These are phyloP conservation scores for Aplodontia rufa DNA, from an alignment of 2,113 vertebrate species.

Conservation along the genomic window DNA sequence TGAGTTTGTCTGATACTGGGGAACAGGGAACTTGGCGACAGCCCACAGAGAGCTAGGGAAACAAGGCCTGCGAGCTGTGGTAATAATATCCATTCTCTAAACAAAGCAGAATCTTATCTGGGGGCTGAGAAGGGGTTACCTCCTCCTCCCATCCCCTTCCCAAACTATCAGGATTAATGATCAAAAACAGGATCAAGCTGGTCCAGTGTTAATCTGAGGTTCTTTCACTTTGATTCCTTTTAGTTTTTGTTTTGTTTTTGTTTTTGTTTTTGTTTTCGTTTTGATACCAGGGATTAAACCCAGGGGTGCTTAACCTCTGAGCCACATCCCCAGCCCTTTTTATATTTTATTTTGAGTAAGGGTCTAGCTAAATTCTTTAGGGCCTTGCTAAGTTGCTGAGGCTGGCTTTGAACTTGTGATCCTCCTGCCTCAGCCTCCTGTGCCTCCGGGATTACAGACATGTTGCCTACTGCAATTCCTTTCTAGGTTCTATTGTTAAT, in stretches of 20 bases:
- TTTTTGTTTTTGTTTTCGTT: too few species aligned
- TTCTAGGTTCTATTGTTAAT: neutral
- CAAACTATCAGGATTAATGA: neutral
- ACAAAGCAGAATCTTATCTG: neutral
- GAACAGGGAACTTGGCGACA: neutral
- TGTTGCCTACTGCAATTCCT: too few species aligned
- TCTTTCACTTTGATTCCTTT: neutral
- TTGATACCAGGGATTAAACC: too few species aligned
- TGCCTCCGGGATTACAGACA: too few species aligned
- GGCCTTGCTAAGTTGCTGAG: too few species aligned
- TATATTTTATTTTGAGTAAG: too few species aligned
- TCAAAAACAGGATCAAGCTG: neutral
- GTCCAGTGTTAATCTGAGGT: neutral
- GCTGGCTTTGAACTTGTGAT: too few species aligned
- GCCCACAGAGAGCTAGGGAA: neutral
- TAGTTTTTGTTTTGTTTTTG: too few species aligned
- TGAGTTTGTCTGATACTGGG: neutral
- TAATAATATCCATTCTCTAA: neutral
- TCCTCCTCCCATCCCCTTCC: neutral
- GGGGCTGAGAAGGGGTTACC: rapidly evolving
- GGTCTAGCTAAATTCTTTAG: too few species aligned
- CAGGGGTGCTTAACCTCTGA: too few species aligned
- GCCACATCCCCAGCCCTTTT: too few species aligned
- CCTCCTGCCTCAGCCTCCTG: too few species aligned
- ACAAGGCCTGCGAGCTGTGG: neutral